Evolutionary conservation across 2,113 vertebrate genomes (phyloP), one percentile per base, ranked within the genome.

Genomic region (Otocyon megalotis): DNA sequence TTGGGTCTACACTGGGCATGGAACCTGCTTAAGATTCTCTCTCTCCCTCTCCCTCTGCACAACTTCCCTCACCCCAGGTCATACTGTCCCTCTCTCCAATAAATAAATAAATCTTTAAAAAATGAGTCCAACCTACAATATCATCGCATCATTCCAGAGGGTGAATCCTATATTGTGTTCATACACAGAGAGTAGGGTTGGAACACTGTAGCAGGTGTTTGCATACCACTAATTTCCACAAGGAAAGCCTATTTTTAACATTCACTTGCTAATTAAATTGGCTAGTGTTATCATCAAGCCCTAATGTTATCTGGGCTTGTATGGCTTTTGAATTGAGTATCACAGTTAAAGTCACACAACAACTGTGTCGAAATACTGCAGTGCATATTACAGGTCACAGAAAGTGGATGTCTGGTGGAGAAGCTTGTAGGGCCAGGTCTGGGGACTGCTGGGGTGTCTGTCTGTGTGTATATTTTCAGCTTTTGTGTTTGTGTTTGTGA

Each of bases 151-250:
- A 79, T 58, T 43, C 50, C 54, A 63, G 48, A 92, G 19, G 43
- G 7, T 63, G 13, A 87, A 65, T 71, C 48, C 58, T 62, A 0
- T 62, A 86, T 32, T 8, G 37, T 81, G n/a, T 53, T 90, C 19
- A 37, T 14, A 35, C 28, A 56, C 4, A 5, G 20, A 93, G 4
- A 62, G 26, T 32, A 88, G 9, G 32, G 94, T 48, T 81, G 74
- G 37, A 96, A 94, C 28, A 84, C 6, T 60, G 35, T 77, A 92
- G 37, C 60, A 63, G 8, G 26, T 92, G 50, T 94, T 89, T 92
- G 72, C 90, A 50, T 43, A 53, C 26, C 19, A 90, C 26, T 50
- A 26, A 86, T 67, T 93, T 87, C 74, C 48, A 79, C 26, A 86
- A 83, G 30, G 43, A 65, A 94, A 85, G 54, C 22, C 43, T 4